Evolutionary conservation across 2,888 invertebrate species (phyloP), one percentile per base, ranked within the genome.

Genomic region (Drosophila merina): DNA sequence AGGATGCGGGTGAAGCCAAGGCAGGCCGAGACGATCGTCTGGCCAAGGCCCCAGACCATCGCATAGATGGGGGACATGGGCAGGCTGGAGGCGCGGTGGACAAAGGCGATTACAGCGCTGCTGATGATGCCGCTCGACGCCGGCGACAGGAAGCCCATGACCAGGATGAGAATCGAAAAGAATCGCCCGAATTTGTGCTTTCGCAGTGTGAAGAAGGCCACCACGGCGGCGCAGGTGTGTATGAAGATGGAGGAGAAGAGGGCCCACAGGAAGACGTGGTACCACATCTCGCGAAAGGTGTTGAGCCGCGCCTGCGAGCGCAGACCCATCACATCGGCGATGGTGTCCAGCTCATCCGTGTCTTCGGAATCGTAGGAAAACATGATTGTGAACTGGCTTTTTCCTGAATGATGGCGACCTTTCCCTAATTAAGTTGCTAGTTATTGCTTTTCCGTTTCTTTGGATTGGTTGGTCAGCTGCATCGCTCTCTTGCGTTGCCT

Each of bases 121-220:
- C 96, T 96, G 38, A 97, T 94, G 57, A 96, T 95, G 67, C 98
- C 98, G 40, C 97, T 96, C 71, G 97, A 96, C 72, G 97, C 94
- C 57, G 98, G 98, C 73, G 96, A 95, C 68, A 98, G 92, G 55
- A 98, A 94, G 75, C 98, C 98, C 96, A 98, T 97, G 74, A 96
- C 93, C 86, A 98, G 93, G 77, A 97, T 95, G 75, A 97, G 93
- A 75, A 97, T 94, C 33, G 98, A 97, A 90, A 98, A 97, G 92
- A 97, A 98, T 90, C 98, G 96, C 73, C 98, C 98, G 92, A 97
- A 96, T 92, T 96, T 97, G 92, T 98, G 98, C 93, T 97, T 98
- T 71, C 98, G 94, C 82, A 98, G 93, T 51, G 97, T 97, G 73
- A 96, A 96, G 91, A 98, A 97, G 50, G 98, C 97, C 78, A 98